Evolutionary conservation across 2,113 vertebrate genomes (phyloP).

Genomic region (Pandion haliaetus): DNA sequence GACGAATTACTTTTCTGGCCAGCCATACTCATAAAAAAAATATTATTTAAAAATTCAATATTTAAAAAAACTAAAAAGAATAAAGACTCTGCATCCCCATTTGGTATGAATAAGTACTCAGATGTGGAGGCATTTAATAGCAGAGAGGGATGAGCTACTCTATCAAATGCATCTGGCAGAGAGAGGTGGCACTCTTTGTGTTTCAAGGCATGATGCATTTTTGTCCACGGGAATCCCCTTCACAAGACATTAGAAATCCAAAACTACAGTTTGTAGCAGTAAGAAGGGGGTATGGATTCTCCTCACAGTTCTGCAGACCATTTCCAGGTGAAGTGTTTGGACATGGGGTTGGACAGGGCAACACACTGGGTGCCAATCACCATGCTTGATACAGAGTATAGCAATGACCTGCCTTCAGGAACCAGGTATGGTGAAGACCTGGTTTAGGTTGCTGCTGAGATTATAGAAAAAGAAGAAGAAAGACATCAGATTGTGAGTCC

Average conservation of each 20-base stretch:
- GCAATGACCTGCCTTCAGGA: neutral
- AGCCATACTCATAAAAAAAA: neutral
- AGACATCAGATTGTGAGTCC: neutral
- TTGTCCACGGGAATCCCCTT: neutral
- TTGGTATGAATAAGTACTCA: neutral
- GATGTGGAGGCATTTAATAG: neutral
- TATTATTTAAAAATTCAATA: neutral
- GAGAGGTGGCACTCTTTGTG: neutral
- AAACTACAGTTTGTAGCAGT: neutral
- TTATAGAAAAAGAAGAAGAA: neutral
- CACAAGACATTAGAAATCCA: neutral
- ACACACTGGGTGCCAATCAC: neutral
- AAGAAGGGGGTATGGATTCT: neutral
- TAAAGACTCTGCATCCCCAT: neutral
- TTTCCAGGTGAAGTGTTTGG: neutral
- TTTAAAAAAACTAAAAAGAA: neutral
- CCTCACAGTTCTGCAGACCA: neutral
- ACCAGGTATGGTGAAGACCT: neutral
- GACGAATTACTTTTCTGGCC: neutral
- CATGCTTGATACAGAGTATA: neutral
- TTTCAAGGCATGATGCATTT: neutral
- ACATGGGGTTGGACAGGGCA: neutral
- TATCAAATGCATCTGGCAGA: neutral
- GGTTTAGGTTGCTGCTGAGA: neutral
- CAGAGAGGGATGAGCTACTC: neutral